Base-by-base conservation (phyloP, 2,113 vertebrate genomes). In the Bufo bufo region DNA sequence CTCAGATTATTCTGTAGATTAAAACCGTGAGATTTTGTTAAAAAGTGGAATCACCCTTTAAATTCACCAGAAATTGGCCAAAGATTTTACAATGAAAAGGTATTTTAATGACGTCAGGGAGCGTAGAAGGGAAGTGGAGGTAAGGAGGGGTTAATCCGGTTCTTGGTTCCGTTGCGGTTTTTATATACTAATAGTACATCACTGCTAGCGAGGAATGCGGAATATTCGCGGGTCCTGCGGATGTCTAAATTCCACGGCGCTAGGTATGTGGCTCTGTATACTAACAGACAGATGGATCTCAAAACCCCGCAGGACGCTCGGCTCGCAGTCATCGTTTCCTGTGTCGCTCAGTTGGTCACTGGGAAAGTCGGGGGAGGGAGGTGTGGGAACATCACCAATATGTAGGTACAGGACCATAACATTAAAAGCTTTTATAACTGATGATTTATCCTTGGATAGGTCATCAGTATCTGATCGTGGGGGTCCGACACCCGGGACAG, bases 211-310 rank as follows among this genome's bases (percentile, higher is more conserved):
- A 75, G 78, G 86, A 87, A 87, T 82, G 86, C 49, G 20, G n/a
- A 87, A 11, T 23, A 33, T 82, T 13, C 66, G 59, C 47, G 19
- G 78, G 63, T 45, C 74, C 43, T 71, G 56, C 63, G 86, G 78
- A 87, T 75, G 52, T 74, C 54, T 75, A 81, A 87, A 87, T 87
- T 87, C 86, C 86, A 50, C 78, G 33, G 58, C 23, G 19, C 79
- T 13, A 61, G 86, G 86, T 87, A 87, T 87, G 86, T 20, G 86
- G 43, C 43, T 84, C 49, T 87, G 86, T 82, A 87, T 82, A 87
- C 69, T 82, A 82, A 82, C 66, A 75, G 50, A 12, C 50, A 87
- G 77, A 80, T 83, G 81, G 45, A 49, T 12, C 43, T 16, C 33
- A n/a, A 9, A 8, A 82, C 61, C 3, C 23, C 4, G 20, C 47